Evolutionary conservation across 1,140 invertebrate genomes (phyloP), one percentile per base, ranked within the genome.

Genomic region (Forficula auricularia): DNA sequence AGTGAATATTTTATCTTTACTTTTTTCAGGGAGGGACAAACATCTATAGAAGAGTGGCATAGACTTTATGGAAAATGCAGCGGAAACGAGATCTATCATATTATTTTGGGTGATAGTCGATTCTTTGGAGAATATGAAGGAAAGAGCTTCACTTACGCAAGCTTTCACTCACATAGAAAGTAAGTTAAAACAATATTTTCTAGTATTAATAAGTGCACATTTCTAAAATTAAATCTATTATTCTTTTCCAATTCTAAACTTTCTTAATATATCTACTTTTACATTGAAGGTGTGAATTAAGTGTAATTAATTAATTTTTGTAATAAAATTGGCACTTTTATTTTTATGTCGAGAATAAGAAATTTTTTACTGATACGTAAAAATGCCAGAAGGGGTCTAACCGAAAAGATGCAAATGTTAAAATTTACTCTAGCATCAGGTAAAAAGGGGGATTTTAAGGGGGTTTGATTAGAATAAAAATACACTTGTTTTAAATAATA

Each of bases 11-110:
- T 27, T 27, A n/a, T n/a, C n/a, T n/a, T 4, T 27, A 27, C 44
- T 44, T 47, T 45, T 61, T 59, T 16, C 60, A 97, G 91, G 61
- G 92, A 98, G 67, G 94, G 94, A 0, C 87, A 96, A 62, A 86
- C 88, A 51, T 95, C 91, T 1, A 79, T 80, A 43, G 92, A 97
- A 65, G 88, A 96, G 60, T 98, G 94, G 94, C 91, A 97, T 58
- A 70, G 86, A 34, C 63, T 96, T 6, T 98, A 97, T 60, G 94
- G 92, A 13, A 83, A 90, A 57, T 96, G 92, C 62, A 96, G 90
- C 1, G 94, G 92, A 43, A 98, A 98, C 63, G 94, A 98, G 68
- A 97, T 98, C 55, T 98, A 98, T 66, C 90, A 97, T 62, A 96
- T 98, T 51, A 74, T 82, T 41, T 73, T 97, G 19, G 83, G 83